Evolutionary conservation across 2,888 invertebrate species (phyloP).

Genomic region (Adelognathus sp.): DNA sequence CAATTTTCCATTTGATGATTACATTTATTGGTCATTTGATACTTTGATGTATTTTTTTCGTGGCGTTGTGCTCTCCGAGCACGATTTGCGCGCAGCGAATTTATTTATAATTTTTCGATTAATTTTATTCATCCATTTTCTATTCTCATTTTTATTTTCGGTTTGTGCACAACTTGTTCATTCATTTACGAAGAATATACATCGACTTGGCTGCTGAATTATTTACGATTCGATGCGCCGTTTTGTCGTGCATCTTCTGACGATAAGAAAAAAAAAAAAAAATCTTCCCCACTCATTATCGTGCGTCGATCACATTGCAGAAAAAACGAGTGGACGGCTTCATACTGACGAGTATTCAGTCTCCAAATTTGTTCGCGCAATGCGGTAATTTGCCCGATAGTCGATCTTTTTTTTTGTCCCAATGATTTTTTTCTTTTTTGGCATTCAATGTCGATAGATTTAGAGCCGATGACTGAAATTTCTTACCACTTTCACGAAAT

Average conservation of each 20-base stretch:
- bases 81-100: slow-evolving; percentile 18
- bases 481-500: neutral
- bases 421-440: neutral
- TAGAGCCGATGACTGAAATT: neutral
- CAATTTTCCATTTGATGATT: neutral
- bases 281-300: neutral
- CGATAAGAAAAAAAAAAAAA: neutral
- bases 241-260: neutral
- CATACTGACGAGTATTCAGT: slow-evolving; percentile 52
- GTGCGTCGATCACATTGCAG: slow-evolving; percentile 7
- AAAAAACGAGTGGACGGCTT: slow-evolving; percentile 1
- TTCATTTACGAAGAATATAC: slow-evolving; percentile 9
- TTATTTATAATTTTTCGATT: too few relatives aligned
- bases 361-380: slow-evolving; percentile 11
- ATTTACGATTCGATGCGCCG: slow-evolving; percentile 6
- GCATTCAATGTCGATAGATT: neutral
- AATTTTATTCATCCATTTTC: too few relatives aligned
- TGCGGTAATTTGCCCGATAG: neutral
- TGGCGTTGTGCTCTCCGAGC: slow-evolving; percentile 3
- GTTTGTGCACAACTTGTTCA: too few relatives aligned
- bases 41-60: neutral
- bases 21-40: neutral
- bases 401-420: neutral
- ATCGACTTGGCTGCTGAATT: slow-evolving; percentile 45
- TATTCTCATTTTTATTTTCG: too few relatives aligned